Evolutionary conservation across 2,888 invertebrate species (phyloP).

Genomic region (Dimorphilus gyrociliatus): DNA sequence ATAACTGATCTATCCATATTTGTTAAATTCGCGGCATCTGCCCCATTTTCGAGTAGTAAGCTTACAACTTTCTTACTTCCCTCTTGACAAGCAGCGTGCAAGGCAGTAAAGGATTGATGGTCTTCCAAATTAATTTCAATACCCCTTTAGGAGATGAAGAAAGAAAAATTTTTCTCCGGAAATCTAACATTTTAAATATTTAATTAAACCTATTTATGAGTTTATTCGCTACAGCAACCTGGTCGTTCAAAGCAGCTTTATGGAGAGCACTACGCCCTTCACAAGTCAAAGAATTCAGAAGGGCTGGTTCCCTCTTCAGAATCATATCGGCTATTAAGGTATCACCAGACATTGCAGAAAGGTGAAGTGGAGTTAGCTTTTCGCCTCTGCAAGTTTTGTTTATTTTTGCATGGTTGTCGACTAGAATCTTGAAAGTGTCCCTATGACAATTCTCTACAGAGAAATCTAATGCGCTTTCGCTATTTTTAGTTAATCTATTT

Average conservation of each 20-base stretch:
- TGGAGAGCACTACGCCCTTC: conserved; percentile 5
- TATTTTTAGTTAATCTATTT: too few species aligned
- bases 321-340: conserved; percentile 3
- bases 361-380: conserved; percentile 8
- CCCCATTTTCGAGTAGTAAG: conserved; percentile 4
- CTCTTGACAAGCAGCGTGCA: too few species aligned
- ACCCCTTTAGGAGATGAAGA: too few species aligned
- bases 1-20: conserved; percentile 5
- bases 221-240: neutral
- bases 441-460: too few species aligned
- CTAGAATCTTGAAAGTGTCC: too few species aligned
- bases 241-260: conserved; percentile 7
- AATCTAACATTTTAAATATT: neutral
- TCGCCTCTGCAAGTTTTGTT: too few species aligned
- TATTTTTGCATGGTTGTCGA: too few species aligned
- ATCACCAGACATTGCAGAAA: conserved; percentile 8
- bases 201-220: conserved; percentile 1
- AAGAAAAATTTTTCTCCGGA: neutral
- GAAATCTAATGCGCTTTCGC: too few species aligned
- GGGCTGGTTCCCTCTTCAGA: conserved; percentile 4
- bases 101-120: too few species aligned
- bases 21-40: conserved; percentile 4
- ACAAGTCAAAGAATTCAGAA: conserved; percentile 1
- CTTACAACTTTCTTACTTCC: conserved; percentile 3
- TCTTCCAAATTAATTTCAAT: too few species aligned